phyloP scores from a whole-genome alignment of 2,113 vertebrate genomes.

The Aptenodytes patagonicus region DNA sequence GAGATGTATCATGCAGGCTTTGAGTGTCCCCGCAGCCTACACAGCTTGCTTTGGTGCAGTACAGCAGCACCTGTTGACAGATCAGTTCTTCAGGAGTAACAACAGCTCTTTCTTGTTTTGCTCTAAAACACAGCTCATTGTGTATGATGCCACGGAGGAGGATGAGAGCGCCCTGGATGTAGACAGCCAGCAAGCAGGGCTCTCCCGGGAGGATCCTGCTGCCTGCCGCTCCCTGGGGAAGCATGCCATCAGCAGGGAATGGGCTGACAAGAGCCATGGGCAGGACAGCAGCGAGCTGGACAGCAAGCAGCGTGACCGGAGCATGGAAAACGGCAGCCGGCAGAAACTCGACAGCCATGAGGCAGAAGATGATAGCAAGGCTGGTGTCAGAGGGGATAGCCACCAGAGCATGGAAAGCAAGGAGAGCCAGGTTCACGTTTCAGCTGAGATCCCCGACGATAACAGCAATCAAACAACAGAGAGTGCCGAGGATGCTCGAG shows the following conservation, averaged over 20 bases:
- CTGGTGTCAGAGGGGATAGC: not conserved
- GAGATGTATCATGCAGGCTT: not conserved
- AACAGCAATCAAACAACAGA: conserved; percentile 25
- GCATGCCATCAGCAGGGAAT: fast-evolving
- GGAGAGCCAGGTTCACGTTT: not conserved
- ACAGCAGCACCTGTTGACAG: not conserved
- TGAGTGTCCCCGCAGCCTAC: fast-evolving
- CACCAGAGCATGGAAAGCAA: not conserved
- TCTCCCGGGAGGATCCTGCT: not conserved
- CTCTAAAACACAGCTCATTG: conserved; percentile 31
- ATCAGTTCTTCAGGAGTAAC: not conserved
- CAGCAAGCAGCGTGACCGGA: not conserved
- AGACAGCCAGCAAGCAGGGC: not conserved
- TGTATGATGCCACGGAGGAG: conserved; percentile 18
- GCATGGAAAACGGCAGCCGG: conserved; percentile 37
- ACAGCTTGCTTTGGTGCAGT: not conserved
- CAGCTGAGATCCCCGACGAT: not conserved
- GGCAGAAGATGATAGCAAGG: not conserved
- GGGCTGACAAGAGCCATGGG: not conserved
- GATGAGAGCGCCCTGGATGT: not conserved
- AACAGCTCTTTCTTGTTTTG: not conserved
- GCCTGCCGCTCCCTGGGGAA: not conserved
- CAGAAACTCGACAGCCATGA: not conserved
- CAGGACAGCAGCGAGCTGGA: conserved; percentile 46
- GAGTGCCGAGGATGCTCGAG: conserved; percentile 9